Percentiles rank a stretch among this genome's conserved stretches.
Conservation (phyloP, 2,797 vertebrate genomes). For the Enteromius viviparus region DNA sequence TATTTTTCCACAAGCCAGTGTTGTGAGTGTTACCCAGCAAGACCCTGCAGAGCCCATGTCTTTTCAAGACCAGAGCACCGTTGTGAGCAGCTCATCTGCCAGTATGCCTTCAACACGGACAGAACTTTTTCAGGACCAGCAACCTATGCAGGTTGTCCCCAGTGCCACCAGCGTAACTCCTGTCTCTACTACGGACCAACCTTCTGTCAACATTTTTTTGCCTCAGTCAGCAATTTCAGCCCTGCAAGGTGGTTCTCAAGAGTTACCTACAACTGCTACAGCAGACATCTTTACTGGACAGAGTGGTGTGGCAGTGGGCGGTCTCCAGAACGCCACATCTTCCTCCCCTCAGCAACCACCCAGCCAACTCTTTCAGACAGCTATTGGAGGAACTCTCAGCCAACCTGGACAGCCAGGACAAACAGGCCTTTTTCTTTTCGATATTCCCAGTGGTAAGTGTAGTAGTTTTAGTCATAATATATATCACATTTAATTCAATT, state of each 20-base stretch:
- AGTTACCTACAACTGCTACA: conserved; percentile 81
- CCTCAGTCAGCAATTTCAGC: conserved; percentile 90
- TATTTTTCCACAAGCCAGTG: conserved; percentile 78
- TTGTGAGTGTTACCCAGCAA: conserved; percentile 76
- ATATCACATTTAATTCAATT: too few species aligned
- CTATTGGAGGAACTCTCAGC: conserved; percentile 83
- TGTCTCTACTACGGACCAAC: conserved; percentile 70
- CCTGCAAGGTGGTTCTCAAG: conserved; percentile 87
- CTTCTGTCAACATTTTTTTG: conserved; percentile 87
- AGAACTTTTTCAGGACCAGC: conserved; percentile 81
- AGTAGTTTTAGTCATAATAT: too few species aligned
- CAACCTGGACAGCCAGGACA: conserved; percentile 86
- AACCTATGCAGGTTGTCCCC: conserved; percentile 84
- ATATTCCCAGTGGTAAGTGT: conserved; percentile 92
- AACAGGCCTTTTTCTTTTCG: conserved; percentile 92
- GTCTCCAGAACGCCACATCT: conserved; percentile 76
- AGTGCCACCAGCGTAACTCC: conserved; percentile 83
- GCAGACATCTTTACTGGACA: conserved; percentile 88
- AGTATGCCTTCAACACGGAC: conserved; percentile 76
- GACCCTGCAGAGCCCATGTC: conserved; percentile 82
- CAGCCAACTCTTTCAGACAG: conserved; percentile 87
- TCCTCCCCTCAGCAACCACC: conserved; percentile 83
- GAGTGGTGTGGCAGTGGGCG: conserved; percentile 80
- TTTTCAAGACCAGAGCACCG: conserved; percentile 80
- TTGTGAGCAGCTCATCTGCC: conserved; percentile 73